phyloP scores from a whole-genome alignment of 2,113 vertebrate genomes.

The Mellivora capensis region DNA sequence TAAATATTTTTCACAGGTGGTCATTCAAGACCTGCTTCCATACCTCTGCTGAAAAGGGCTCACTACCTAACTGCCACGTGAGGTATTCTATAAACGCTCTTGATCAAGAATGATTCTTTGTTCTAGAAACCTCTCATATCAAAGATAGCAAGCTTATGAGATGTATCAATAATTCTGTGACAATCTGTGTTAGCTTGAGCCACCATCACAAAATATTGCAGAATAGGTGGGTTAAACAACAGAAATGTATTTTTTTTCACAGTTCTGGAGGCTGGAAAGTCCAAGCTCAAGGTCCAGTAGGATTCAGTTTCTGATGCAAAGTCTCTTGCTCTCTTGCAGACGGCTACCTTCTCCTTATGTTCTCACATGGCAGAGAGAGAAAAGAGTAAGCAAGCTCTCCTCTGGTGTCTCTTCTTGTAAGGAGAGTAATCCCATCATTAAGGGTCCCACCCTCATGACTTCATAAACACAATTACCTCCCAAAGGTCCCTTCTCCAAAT shows the following conservation, averaged over 20 bases:
- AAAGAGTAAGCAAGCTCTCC: neutral
- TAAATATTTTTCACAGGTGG: neutral
- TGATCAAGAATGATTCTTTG: neutral
- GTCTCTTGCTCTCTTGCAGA: neutral
- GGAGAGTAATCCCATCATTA: neutral
- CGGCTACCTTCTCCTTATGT: neutral
- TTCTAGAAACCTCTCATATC: neutral
- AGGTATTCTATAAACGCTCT: neutral
- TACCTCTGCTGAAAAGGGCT: neutral
- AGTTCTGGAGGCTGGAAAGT: neutral
- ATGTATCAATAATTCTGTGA: neutral
- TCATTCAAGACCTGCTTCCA: neutral
- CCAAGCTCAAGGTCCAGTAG: neutral
- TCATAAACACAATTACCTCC: neutral
- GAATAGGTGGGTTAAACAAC: neutral
- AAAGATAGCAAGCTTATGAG: neutral
- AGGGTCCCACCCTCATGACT: neutral
- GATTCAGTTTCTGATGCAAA: neutral
- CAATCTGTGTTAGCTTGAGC: neutral
- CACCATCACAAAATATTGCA: neutral
- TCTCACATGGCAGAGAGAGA: neutral
- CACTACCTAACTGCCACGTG: neutral
- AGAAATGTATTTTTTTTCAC: neutral
- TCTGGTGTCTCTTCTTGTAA: neutral
- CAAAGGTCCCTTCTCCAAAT: neutral